phyloP scores from a whole-genome alignment of 2,797 vertebrate genomes.

The Tolypeutes matacus region DNA sequence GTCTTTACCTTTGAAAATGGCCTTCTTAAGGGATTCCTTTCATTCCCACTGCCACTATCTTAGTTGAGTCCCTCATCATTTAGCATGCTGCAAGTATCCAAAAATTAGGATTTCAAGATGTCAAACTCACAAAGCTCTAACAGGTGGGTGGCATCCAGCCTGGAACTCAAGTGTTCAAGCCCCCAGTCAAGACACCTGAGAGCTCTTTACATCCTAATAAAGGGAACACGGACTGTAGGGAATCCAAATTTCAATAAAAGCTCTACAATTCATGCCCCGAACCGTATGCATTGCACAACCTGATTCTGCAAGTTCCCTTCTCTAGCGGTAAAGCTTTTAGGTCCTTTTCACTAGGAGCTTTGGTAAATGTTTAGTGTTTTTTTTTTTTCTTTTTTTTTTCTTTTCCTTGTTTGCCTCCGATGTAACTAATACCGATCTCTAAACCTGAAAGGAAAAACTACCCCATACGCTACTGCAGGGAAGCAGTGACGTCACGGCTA shows the following conservation, averaged over 20 bases:
- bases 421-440: not conserved
- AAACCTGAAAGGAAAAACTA: not conserved
- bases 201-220: not conserved
- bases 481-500: slow-evolving; percentile 62
- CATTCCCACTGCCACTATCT: not conserved
- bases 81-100: not conserved
- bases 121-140: slow-evolving; percentile 33
- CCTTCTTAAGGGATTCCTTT: slow-evolving; percentile 36
- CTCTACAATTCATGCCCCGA: not conserved
- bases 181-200: not conserved
- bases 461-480: not conserved
- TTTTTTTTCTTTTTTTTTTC: too few species aligned
- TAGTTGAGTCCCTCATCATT: not conserved
- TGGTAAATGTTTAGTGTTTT: not conserved
- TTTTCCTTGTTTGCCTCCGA: not conserved
- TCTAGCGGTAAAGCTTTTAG: not conserved
- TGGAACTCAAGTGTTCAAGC: not conserved
- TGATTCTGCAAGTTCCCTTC: not conserved
- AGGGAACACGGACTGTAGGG: not conserved
- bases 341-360: not conserved
- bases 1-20: slow-evolving; percentile 25
- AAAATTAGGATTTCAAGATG: slow-evolving; percentile 30
- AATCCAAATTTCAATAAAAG: not conserved
- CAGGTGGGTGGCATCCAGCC: not conserved
- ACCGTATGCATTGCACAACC: not conserved